Conservation (phyloP, 2,797 vertebrate species). For the Chromis chromis region DNA sequence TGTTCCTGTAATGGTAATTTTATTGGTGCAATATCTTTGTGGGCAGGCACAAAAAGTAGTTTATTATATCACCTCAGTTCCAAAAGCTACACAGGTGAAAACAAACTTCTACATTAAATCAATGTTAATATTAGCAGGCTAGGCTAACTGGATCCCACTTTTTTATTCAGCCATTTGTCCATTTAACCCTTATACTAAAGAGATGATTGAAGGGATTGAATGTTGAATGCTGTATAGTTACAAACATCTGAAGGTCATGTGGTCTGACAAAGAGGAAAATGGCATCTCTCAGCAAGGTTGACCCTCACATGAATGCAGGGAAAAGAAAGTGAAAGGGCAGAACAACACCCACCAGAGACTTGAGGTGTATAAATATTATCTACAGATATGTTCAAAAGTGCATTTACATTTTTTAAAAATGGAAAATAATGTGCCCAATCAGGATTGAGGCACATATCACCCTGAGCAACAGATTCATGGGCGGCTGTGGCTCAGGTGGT, state of each 20-base stretch:
- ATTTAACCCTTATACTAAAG: too few species aligned
- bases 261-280: too few species aligned
- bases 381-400: background rate
- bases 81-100: background rate
- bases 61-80: conserved; percentile 3
- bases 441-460: too few species aligned
- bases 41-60: background rate
- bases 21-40: conserved; percentile 1
- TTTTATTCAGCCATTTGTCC: background rate
- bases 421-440: background rate
- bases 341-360: background rate
- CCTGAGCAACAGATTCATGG: too few species aligned
- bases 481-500: too few species aligned
- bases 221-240: too few species aligned
- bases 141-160: background rate
- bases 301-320: background rate
- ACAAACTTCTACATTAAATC: background rate
- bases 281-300: background rate
- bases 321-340: background rate
- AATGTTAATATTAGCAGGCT: background rate
- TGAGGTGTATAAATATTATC: background rate
- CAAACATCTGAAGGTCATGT: too few species aligned
- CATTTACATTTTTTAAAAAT: background rate
- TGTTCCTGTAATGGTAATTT: background rate
- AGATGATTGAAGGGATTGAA: too few species aligned